A percentile compares a stretch with the other conserved stretches of the same genome.
Conservation (phyloP, 2,888 invertebrate species). For the Odontocolon sp. region DNA sequence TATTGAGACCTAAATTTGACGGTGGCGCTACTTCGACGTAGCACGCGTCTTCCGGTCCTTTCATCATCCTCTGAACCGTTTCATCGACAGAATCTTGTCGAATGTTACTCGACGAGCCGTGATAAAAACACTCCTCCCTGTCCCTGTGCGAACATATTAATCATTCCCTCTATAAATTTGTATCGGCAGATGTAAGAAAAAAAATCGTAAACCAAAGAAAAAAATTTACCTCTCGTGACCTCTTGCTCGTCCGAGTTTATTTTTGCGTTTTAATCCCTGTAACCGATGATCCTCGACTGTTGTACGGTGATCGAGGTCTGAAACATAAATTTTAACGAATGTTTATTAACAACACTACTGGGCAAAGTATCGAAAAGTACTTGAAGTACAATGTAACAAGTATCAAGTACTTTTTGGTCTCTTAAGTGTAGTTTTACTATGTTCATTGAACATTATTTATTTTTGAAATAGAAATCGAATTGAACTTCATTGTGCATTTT, state of each 20-base stretch:
- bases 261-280: conserved; percentile 66
- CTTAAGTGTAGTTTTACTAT: too few species aligned
- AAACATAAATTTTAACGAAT: conserved; percentile 44
- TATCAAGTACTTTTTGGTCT: too few species aligned
- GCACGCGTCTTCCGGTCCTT: conserved; percentile 58
- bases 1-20: conserved; percentile 87
- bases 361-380: too few species aligned
- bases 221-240: conserved; percentile 64
- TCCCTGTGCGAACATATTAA: conserved; percentile 37
- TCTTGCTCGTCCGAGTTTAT: conserved; percentile 65
- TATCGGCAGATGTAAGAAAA: neutral
- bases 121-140: conserved; percentile 69
- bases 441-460: too few species aligned
- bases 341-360: neutral
- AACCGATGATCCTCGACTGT: conserved; percentile 68
- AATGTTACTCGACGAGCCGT: conserved; percentile 64
- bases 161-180: neutral
- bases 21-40: conserved; percentile 79
- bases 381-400: too few species aligned
- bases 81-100: conserved; percentile 65
- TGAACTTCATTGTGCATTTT: too few species aligned
- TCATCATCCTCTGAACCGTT: conserved; percentile 37
- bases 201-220: conserved; percentile 25
- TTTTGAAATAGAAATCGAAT: too few species aligned
- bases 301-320: conserved; percentile 69